These are phyloP conservation scores for Meiosimyza decipiens DNA, from an alignment of 2,888 invertebrate species.

Conservation along the genomic window DNA sequence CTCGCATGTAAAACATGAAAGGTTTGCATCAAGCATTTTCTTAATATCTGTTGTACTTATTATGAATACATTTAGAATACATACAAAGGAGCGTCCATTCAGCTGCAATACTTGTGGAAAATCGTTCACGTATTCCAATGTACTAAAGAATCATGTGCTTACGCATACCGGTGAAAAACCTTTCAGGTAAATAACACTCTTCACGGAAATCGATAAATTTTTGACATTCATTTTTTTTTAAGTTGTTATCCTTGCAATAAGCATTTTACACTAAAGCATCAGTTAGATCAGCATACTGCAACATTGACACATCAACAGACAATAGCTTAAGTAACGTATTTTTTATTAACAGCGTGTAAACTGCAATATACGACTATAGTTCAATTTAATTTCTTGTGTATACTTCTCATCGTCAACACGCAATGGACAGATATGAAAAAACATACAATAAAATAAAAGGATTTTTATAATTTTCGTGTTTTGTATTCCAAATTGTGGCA, in stretches of 20 bases:
- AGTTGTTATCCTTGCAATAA: slow-evolving; percentile 63
- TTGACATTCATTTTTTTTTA: too few species aligned
- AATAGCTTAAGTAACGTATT: slow-evolving; percentile 35
- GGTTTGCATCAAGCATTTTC: slow-evolving; percentile 47
- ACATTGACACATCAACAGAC: slow-evolving; percentile 64
- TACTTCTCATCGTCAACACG: too few species aligned
- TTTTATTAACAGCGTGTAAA: too few species aligned
- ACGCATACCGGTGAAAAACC: slow-evolving; percentile 65
- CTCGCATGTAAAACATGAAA: slow-evolving; percentile 66
- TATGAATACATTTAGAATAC: slow-evolving; percentile 54
- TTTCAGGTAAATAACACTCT: slow-evolving; percentile 52
- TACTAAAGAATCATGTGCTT: slow-evolving; percentile 64
- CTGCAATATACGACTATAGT: too few species aligned
- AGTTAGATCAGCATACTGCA: slow-evolving; percentile 61
- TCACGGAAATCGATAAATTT: too few species aligned
- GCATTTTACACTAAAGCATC: slow-evolving; percentile 64
- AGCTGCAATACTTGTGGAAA: slow-evolving; percentile 64
- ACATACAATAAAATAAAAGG: too few species aligned
- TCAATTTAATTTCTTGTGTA: too few species aligned
- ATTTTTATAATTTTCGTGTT: too few species aligned
- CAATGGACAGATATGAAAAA: too few species aligned
- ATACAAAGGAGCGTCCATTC: slow-evolving; percentile 65
- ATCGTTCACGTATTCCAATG: slow-evolving; percentile 65
- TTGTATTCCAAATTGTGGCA: too few species aligned
- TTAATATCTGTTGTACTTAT: background rate